Conservation (phyloP, 2,797 vertebrate genomes). For the Antennarius maculatus region DNA sequence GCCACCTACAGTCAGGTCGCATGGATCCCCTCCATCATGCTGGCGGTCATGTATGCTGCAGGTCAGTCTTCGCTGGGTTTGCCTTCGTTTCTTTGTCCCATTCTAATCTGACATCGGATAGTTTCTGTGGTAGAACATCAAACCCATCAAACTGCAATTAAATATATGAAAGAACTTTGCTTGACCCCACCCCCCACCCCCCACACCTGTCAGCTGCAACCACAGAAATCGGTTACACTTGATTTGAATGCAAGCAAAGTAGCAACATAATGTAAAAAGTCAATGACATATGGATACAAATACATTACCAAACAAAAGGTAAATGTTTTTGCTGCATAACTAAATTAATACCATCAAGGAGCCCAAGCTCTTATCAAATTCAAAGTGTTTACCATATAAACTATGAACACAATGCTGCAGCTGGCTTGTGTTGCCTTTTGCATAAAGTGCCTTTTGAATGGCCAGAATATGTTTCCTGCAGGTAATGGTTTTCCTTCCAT, state of each 20-base stretch:
- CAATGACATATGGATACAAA: too few relatives aligned
- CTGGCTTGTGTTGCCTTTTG: neutral
- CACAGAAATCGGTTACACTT: too few relatives aligned
- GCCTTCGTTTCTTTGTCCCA: neutral
- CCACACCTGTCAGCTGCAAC: too few relatives aligned
- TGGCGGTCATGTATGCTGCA: constrained; percentile 97
- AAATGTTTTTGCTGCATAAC: neutral
- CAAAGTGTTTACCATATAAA: neutral
- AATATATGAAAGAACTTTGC: too few relatives aligned
- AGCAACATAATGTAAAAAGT: too few relatives aligned
- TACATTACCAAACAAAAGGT: too few relatives aligned
- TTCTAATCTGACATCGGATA: neutral
- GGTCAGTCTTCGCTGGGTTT: constrained; percentile 77
- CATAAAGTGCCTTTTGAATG: constrained; percentile 9
- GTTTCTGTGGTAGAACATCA: neutral
- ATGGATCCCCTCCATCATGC: constrained; percentile 98
- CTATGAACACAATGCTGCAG: constrained; percentile 6
- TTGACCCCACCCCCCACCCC: too few relatives aligned
- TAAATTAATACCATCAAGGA: neutral
- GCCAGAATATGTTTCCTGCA: constrained; percentile 7
- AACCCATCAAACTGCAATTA: neutral
- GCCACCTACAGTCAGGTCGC: constrained; percentile 92
- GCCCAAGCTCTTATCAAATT: neutral
- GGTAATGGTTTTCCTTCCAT: constrained; percentile 13
- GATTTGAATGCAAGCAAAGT: too few relatives aligned